Evolutionary conservation across 2,888 invertebrate species (phyloP).

Genomic region (Drosophila gaucha): DNA sequence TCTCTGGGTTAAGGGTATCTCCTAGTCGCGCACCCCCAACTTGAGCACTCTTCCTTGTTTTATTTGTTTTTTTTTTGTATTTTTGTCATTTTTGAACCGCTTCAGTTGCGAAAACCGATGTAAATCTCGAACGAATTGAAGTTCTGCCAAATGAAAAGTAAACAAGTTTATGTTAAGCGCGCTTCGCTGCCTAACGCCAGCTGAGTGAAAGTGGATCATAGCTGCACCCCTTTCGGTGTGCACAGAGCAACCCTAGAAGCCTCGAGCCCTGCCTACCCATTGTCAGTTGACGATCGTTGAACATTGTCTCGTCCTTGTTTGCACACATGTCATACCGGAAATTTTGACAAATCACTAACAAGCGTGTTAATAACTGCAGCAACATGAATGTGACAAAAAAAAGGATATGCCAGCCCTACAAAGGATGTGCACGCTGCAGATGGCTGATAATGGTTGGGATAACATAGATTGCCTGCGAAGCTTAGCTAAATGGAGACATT

Average conservation of each 20-base stretch:
- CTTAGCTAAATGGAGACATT: slow-evolving; percentile 29
- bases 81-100: slow-evolving; percentile 27
- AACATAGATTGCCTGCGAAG: slow-evolving; percentile 13
- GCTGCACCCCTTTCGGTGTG: slow-evolving; percentile 47
- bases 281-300: slow-evolving; percentile 24
- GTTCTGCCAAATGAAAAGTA: slow-evolving; percentile 71
- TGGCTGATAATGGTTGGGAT: slow-evolving; percentile 23
- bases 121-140: slow-evolving; percentile 54
- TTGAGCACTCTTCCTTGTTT: background rate
- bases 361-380: slow-evolving; percentile 73
- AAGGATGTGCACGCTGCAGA: slow-evolving; percentile 16
- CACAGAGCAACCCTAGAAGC: background rate
- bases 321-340: slow-evolving; percentile 74
- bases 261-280: background rate
- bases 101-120: slow-evolving; percentile 43
- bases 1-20: background rate
- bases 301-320: slow-evolving; percentile 66
- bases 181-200: slow-evolving; percentile 31
- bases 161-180: slow-evolving; percentile 68
- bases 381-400: slow-evolving; percentile 32
- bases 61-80: slow-evolving; percentile 6
- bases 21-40: background rate
- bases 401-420: slow-evolving; percentile 32
- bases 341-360: slow-evolving; percentile 75
- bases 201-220: slow-evolving; percentile 43